These are phyloP conservation scores for Gambusia holbrooki DNA, from an alignment of 2,113 vertebrate species.

Conservation along the genomic window DNA sequence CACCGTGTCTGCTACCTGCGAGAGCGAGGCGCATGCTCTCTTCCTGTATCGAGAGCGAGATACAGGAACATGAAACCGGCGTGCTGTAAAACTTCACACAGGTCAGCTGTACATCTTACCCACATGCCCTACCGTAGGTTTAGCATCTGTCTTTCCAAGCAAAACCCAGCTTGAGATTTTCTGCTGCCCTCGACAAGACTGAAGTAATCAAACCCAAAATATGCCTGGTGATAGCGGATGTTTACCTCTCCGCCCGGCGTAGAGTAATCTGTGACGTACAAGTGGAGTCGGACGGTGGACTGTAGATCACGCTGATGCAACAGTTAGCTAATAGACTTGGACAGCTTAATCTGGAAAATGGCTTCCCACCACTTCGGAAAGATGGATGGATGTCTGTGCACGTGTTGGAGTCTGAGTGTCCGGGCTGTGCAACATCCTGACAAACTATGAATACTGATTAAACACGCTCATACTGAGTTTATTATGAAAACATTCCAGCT, in stretches of 20 bases:
- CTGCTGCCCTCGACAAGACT: neutral
- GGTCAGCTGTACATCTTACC: neutral
- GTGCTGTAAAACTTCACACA: neutral
- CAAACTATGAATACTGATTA: slow-evolving; percentile 43
- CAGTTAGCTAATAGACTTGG: slow-evolving; percentile 46
- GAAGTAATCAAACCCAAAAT: slow-evolving; percentile 16
- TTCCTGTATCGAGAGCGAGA: no score
- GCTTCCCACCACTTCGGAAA: slow-evolving; percentile 23
- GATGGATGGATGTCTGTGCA: slow-evolving; percentile 33
- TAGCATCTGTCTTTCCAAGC: neutral
- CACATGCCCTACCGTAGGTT: neutral
- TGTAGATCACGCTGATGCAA: slow-evolving; percentile 49
- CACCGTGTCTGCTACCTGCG: no score
- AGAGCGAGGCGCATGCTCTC: no score
- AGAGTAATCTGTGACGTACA: slow-evolving; percentile 2
- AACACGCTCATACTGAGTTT: neutral
- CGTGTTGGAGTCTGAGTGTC: neutral
- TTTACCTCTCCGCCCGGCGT: slow-evolving; percentile 14
- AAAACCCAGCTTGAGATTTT: neutral
- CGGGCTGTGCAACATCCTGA: neutral
- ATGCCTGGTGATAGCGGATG: neutral
- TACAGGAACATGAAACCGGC: no score
- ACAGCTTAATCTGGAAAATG: slow-evolving; percentile 72
- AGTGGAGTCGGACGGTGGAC: neutral
- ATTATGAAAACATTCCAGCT: neutral